Percentiles rank a stretch among this genome's conserved stretches.
These are phyloP conservation scores for pig (Sus scrofa) DNA, from an alignment of 2,113 vertebrate genomes.

Conservation along the genomic window DNA sequence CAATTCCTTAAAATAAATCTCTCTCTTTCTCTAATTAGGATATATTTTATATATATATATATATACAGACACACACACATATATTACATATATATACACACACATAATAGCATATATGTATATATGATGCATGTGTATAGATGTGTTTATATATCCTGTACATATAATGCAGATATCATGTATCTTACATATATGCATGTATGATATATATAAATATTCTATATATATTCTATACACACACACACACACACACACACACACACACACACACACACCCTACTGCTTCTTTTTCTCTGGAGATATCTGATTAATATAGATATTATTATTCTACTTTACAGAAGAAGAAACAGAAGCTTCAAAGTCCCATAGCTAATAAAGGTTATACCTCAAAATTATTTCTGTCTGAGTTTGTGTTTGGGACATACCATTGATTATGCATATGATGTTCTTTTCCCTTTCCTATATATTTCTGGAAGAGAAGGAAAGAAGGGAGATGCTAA, in stretches of 20 bases:
- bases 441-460: background rate
- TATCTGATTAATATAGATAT: background rate
- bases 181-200: background rate
- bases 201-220: background rate
- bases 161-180: background rate
- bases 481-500: background rate
- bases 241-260: background rate
- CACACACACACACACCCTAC: background rate
- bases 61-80: too few relatives aligned
- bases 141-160: background rate
- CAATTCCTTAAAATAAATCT: background rate
- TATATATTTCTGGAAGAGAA: constrained; percentile 12
- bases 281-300: constrained; percentile 18
- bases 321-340: background rate
- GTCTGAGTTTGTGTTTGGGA: background rate
- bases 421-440: background rate
- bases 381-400: background rate
- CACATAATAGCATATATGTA: background rate
- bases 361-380: background rate
- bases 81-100: background rate
- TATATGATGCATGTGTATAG: background rate
- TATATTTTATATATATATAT: background rate
- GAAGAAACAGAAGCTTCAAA: background rate
- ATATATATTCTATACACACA: background rate
- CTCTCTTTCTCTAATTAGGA: background rate